Conservation (phyloP, 2,797 vertebrate species). For the Ctenopoma kingsleyae region DNA sequence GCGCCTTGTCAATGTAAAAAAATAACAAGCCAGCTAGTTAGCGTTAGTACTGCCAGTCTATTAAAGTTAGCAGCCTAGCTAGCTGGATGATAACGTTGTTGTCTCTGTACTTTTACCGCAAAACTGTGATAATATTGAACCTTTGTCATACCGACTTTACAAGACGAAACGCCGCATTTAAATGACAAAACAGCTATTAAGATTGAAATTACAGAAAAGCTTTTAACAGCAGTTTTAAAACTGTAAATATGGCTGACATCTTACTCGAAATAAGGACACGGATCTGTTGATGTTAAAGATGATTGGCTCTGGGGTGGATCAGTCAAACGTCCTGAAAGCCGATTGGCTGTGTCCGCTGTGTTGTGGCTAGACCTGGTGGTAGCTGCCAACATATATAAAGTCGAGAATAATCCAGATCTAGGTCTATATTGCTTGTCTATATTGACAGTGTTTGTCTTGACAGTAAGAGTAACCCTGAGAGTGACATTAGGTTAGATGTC, state of each 20-base stretch:
- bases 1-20: slow-evolving; percentile 36
- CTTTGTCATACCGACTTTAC: background rate
- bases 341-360: slow-evolving; percentile 73
- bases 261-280: slow-evolving; percentile 79
- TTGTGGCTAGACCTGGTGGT: slow-evolving; percentile 44
- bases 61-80: slow-evolving; percentile 71
- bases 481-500: background rate
- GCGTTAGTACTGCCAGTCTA: slow-evolving; percentile 39
- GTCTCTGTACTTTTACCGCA: slow-evolving; percentile 10
- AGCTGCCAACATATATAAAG: slow-evolving; percentile 56
- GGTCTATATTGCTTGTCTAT: slow-evolving; percentile 7
- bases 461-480: background rate
- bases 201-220: slow-evolving; percentile 1
- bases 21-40: slow-evolving; percentile 35
- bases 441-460: background rate
- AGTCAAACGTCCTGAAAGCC: slow-evolving; percentile 40
- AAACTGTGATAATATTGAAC: background rate
- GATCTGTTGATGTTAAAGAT: slow-evolving; percentile 66
- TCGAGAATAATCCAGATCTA: slow-evolving; percentile 51
- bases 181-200: background rate
- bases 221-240: slow-evolving; percentile 65
- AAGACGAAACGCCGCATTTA: background rate
- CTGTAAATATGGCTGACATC: slow-evolving; percentile 89
- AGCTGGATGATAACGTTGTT: slow-evolving; percentile 22
- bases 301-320: slow-evolving; percentile 71